Conservation (phyloP, 2,113 vertebrate species). For the Pachypanchax playfairii region DNA sequence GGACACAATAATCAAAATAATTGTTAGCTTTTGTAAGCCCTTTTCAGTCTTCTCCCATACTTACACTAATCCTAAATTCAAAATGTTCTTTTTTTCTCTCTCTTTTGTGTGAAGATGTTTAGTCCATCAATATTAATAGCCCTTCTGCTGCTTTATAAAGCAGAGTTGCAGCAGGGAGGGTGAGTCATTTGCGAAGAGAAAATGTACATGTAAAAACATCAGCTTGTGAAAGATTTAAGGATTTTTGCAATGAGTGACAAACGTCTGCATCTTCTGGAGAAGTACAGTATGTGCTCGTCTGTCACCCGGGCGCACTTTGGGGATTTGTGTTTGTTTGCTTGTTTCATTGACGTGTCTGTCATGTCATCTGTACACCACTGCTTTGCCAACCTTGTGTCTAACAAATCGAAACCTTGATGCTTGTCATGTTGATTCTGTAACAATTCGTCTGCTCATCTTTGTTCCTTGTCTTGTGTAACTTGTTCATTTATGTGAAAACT, state of each 20-base stretch:
- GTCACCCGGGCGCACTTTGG: not conserved
- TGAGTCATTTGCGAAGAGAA: not conserved
- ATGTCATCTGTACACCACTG: not conserved
- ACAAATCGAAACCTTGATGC: constrained; percentile 4
- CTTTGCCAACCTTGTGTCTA: constrained; percentile 7
- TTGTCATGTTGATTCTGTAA: constrained; percentile 17
- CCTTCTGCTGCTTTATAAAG: not conserved
- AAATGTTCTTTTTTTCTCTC: too few relatives aligned
- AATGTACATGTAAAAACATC: not conserved
- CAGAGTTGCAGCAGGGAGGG: not conserved
- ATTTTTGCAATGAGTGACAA: constrained; percentile 14
- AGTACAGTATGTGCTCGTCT: not conserved
- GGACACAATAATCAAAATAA: too few relatives aligned
- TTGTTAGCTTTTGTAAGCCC: too few relatives aligned
- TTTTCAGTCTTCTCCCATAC: too few relatives aligned
- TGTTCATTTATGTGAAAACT: constrained; percentile 2
- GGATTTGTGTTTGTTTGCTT: not conserved
- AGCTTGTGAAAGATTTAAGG: not conserved
- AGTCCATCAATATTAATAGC: not conserved
- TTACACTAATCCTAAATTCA: too few relatives aligned
- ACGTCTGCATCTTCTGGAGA: constrained; percentile 4
- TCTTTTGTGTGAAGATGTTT: not conserved
- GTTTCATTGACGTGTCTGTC: constrained; percentile 11
- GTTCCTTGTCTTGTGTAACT: constrained; percentile 2
- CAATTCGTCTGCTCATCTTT: constrained; percentile 3